A percentile compares a stretch with the other conserved stretches of the same genome.
Conservation (phyloP, 2,113 vertebrate genomes). For the Amphilophus citrinellus region DNA sequence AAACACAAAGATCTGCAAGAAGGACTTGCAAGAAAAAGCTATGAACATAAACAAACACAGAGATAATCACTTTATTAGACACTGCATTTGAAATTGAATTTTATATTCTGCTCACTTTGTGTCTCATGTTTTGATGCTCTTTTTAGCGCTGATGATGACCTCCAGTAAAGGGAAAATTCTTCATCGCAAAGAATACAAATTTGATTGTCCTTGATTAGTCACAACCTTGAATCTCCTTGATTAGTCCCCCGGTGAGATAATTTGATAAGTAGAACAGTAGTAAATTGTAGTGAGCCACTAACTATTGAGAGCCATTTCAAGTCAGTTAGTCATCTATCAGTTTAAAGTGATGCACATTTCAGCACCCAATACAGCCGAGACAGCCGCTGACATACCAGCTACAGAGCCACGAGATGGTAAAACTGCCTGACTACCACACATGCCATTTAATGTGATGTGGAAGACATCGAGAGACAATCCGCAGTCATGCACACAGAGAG, state of each 20-base stretch:
- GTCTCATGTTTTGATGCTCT: background rate
- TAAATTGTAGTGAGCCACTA: background rate
- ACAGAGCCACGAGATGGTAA: background rate
- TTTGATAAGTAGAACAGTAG: background rate
- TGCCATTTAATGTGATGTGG: background rate
- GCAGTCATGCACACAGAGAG: background rate
- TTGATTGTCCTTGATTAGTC: slow-evolving; percentile 16
- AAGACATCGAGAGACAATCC: background rate
- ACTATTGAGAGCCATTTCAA: background rate
- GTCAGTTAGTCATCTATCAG: background rate
- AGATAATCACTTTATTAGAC: background rate
- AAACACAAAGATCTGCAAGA: background rate
- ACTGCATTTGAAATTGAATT: background rate
- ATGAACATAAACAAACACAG: background rate
- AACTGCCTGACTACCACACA: background rate
- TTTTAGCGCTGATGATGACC: slow-evolving; percentile 11
- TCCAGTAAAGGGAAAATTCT: background rate
- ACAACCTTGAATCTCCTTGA: background rate
- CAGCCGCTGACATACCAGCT: background rate
- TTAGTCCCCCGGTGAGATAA: background rate
- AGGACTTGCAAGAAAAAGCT: background rate
- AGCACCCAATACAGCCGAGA: background rate
- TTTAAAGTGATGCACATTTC: background rate
- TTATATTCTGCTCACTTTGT: background rate
- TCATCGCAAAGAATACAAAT: background rate